Evolutionary conservation across 2,888 invertebrate genomes (phyloP).

Genomic region (Slavum lentiscoides): DNA sequence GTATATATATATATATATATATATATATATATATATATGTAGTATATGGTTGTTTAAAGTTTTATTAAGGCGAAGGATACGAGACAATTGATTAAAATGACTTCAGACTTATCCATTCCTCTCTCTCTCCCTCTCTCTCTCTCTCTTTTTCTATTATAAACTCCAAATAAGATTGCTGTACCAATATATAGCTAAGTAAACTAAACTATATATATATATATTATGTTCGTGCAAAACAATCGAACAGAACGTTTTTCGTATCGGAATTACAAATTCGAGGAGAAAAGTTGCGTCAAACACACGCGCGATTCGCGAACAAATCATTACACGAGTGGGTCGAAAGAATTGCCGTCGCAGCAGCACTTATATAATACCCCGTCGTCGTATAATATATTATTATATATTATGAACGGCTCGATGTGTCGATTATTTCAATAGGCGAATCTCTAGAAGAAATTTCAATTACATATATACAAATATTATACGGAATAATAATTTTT

Average conservation of each 20-base stretch:
- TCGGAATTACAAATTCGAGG: not conserved
- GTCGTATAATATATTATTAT: no score
- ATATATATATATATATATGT: no score
- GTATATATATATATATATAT: no score
- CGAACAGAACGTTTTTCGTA: not conserved
- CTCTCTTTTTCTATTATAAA: not conserved
- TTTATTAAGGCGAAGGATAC: not conserved
- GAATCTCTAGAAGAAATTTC: no score
- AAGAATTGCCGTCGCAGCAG: no score
- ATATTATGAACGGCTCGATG: no score
- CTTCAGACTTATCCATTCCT: not conserved
- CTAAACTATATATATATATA: not conserved
- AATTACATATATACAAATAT: no score
- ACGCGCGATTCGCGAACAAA: not conserved
- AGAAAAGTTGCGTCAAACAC: not conserved
- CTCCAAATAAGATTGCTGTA: not conserved
- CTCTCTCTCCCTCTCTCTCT: not conserved
- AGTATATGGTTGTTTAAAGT: conserved; percentile 11
- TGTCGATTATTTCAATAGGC: no score
- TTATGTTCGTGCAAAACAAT: not conserved
- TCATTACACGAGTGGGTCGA: not conserved
- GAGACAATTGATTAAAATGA: conserved; percentile 3
- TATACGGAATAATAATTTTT: no score
- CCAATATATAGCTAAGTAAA: not conserved
- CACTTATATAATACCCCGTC: no score